Evolutionary conservation across 2,888 invertebrate genomes (phyloP).

Genomic region (Nebria salina): DNA sequence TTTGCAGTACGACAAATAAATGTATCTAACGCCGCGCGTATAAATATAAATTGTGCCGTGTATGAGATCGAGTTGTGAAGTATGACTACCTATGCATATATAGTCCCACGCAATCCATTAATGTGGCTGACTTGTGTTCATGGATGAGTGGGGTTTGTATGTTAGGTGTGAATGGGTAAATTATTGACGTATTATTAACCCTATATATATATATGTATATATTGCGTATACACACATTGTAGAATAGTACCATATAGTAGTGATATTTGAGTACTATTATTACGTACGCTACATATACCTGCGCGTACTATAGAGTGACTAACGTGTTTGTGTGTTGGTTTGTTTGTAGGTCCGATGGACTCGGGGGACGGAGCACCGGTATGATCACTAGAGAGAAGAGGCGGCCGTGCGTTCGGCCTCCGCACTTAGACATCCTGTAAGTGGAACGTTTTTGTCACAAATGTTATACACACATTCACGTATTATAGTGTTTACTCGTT

Average conservation of each 20-base stretch:
- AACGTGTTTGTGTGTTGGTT: neutral
- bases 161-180: neutral
- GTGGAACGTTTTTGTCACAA: slow-evolving; percentile 49
- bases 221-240: neutral
- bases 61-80: neutral
- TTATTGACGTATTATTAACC: neutral
- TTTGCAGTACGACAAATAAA: neutral
- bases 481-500: neutral
- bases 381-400: slow-evolving; percentile 52
- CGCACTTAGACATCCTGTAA: slow-evolving; percentile 60
- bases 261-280: neutral
- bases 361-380: slow-evolving; percentile 24
- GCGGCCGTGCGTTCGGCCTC: slow-evolving; percentile 58
- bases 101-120: neutral
- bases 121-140: neutral
- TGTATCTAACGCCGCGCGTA: neutral
- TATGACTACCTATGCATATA: neutral
- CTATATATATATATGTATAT: neutral
- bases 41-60: neutral
- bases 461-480: neutral
- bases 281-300: neutral
- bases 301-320: neutral
- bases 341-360: slow-evolving; percentile 42
- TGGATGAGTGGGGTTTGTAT: neutral
- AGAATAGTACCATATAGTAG: neutral